Evolutionary conservation across 2,797 vertebrate genomes (phyloP).

Genomic region (Sarcoramphus papa): DNA sequence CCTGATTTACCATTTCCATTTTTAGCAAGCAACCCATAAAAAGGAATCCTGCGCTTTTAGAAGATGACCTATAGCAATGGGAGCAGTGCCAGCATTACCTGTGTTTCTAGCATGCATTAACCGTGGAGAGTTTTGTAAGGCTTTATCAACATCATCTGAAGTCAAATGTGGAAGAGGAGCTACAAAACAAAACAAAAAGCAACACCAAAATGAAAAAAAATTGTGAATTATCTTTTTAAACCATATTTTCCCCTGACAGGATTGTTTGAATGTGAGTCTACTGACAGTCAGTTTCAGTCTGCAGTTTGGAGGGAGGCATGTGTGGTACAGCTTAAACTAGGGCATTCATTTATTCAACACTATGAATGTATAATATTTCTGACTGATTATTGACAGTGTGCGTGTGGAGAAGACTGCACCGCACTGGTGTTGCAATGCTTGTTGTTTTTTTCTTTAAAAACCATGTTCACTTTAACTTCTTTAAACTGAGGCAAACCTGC

Average conservation of each 20-base stretch:
- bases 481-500: neutral
- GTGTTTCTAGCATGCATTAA: conserved; percentile 94
- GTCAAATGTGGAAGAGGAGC: conserved; percentile 94
- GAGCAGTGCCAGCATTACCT: conserved; percentile 80
- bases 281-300: neutral
- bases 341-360: neutral
- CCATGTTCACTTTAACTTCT: neutral
- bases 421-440: conserved; percentile 44
- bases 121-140: conserved; percentile 91
- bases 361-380: neutral
- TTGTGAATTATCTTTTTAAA: conserved; percentile 52
- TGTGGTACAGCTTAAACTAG: neutral
- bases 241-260: conserved; percentile 46
- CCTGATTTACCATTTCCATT: neutral
- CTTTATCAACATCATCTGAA: conserved; percentile 94
- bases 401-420: conserved; percentile 58
- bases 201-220: conserved; percentile 76
- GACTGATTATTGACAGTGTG: neutral
- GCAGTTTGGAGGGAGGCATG: neutral
- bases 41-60: conserved; percentile 19
- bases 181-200: conserved; percentile 83
- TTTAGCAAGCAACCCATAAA: conserved; percentile 4
- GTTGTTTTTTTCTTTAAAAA: neutral
- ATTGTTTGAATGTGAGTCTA: neutral
- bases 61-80: conserved; percentile 51